Conservation (phyloP, 2,888 invertebrate genomes). For the Agonopterix alstromeriana region DNA sequence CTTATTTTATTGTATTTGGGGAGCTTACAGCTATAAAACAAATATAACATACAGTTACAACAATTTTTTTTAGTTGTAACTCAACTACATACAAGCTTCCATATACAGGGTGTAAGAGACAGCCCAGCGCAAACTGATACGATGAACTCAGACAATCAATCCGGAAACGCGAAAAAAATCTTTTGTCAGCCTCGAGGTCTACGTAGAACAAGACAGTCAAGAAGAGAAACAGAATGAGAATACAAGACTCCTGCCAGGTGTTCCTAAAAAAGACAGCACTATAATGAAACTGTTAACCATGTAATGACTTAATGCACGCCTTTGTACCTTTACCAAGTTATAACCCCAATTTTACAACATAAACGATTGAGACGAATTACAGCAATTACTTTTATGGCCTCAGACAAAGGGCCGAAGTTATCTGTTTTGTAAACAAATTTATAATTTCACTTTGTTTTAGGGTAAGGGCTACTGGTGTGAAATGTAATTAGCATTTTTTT, state of each 20-base stretch:
- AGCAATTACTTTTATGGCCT: slow-evolving; percentile 56
- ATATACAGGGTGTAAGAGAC: no score
- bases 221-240: background rate
- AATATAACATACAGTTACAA: no score
- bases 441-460: slow-evolving; percentile 25
- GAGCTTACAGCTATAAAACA: no score
- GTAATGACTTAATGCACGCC: slow-evolving; percentile 29
- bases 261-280: slow-evolving; percentile 11
- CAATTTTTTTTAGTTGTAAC: no score
- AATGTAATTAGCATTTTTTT: slow-evolving; percentile 33
- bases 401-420: slow-evolving; percentile 41
- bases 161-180: no score
- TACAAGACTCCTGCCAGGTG: background rate
- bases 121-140: no score
- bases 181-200: no score
- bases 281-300: slow-evolving; percentile 25
- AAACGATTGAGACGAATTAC: slow-evolving; percentile 57
- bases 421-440: slow-evolving; percentile 54
- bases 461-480: slow-evolving; percentile 32
- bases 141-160: no score
- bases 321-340: slow-evolving; percentile 14
- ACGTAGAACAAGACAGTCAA: no score
- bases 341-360: slow-evolving; percentile 39
- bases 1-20: no score
- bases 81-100: no score